Base-by-base conservation (phyloP, 2,113 vertebrate species). In the Tinamus guttatus region DNA sequence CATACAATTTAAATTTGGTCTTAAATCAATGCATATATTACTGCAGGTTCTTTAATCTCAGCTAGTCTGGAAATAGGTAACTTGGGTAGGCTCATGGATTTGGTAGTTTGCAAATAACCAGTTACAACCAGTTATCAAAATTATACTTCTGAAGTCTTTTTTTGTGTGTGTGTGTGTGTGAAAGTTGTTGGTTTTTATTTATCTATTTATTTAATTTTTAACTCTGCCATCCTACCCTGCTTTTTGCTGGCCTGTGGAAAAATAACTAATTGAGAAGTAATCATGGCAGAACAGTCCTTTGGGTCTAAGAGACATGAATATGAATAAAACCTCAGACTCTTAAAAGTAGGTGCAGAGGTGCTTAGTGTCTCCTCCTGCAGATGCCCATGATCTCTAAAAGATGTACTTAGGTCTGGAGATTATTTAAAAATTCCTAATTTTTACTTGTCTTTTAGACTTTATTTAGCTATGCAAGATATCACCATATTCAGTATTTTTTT, bases 381-480 rank as follows among this genome's bases (percentile, higher is more conserved):
- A 94, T 90, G 60, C 20, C 58, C 13, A 19, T 13, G 78, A 77
- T 92, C 87, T 96, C 95, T 84, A 81, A 94, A 95, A 93, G 45
- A 87, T 89, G 62, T 59, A 89, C 96, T 96, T 96, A 93, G 78
- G 75, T 94, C 94, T 97, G 85, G 60, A 86, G 85, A 87, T 96
- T 97, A 97, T 97, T 98, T 97, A 94, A 98, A 96, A 73, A 94
- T 70, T 95, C 89, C 62, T 97, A 87, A 90, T 96, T 97, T 97
- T 95, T 93, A 96, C 89, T 97, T 97, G 81, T 91, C 94, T 98
- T 97, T 97, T 95, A 92, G 86, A 96, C 97, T 98, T 97, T 97
- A 98, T 98, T 98, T 98, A 97, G 95, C 96, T 97, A 95, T 97
- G 94, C 95, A 96, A 96, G 98, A 97, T 98, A 98, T 94, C 97